Evolutionary conservation across 1,140 invertebrate genomes (phyloP).

Genomic region (Scaptodrosophila lebanonensis): DNA sequence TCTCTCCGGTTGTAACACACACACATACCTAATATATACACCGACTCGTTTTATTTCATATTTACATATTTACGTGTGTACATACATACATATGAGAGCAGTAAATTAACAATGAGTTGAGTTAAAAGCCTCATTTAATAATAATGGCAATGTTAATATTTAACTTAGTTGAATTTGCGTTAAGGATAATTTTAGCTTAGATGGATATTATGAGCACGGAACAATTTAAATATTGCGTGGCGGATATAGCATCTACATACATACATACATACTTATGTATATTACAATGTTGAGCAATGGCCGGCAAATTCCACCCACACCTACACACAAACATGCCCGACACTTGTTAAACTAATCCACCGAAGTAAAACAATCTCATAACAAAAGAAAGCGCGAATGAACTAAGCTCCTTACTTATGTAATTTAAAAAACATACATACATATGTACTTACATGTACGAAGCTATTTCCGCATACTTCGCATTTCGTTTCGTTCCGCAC

Average conservation of each 20-base stretch:
- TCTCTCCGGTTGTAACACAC: too few relatives aligned
- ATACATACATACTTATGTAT: slow-evolving; percentile 8
- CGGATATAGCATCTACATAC: slow-evolving; percentile 48
- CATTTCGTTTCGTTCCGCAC: slow-evolving; percentile 34
- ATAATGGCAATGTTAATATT: slow-evolving; percentile 71
- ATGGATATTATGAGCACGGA: too few relatives aligned
- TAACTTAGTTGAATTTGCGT: slow-evolving; percentile 72
- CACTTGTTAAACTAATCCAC: slow-evolving; percentile 74
- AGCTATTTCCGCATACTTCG: slow-evolving; percentile 58
- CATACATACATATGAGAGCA: not conserved
- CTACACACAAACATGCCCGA: slow-evolving; percentile 27
- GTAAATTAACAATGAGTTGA: slow-evolving; percentile 56
- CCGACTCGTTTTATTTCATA: too few relatives aligned
- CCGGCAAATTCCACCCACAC: too few relatives aligned
- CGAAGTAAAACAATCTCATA: slow-evolving; percentile 72
- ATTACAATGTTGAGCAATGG: too few relatives aligned
- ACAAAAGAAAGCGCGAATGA: slow-evolving; percentile 22
- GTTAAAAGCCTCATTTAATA: slow-evolving; percentile 43
- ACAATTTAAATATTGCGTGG: slow-evolving; percentile 55
- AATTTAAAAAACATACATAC: slow-evolving; percentile 20
- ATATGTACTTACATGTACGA: too few relatives aligned
- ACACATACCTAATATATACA: too few relatives aligned
- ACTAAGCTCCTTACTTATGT: too few relatives aligned
- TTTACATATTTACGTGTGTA: not conserved
- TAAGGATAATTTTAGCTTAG: slow-evolving; percentile 65